Conservation (phyloP, 2,797 vertebrate species). For the Gorsachius magnificus region DNA sequence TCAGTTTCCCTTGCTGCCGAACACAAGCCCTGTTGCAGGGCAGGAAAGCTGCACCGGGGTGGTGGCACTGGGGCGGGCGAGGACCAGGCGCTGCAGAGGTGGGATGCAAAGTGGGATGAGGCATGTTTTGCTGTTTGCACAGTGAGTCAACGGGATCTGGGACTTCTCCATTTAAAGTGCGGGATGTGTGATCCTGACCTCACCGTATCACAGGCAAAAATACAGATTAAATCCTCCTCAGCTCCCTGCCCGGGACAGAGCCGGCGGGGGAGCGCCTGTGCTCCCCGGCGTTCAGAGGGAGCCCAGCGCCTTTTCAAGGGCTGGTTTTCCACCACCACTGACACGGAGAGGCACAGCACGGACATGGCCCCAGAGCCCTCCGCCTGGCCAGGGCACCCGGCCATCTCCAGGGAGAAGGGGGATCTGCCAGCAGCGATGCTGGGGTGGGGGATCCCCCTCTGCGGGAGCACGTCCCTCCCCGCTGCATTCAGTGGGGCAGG, state of each 20-base stretch:
- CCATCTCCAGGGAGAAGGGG: rapidly evolving
- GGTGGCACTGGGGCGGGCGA: not conserved
- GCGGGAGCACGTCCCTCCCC: not conserved
- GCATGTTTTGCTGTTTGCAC: not conserved
- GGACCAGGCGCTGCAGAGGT: rapidly evolving
- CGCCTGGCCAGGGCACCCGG: not conserved
- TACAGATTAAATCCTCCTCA: not conserved
- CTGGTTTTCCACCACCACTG: not conserved
- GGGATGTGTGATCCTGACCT: not conserved
- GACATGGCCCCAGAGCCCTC: rapidly evolving
- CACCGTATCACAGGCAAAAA: not conserved
- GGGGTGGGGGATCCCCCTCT: not conserved
- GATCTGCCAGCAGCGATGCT: not conserved
- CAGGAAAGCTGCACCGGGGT: rapidly evolving
- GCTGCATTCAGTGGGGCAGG: not conserved
- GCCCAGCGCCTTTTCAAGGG: not conserved
- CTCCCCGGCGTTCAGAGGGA: rapidly evolving
- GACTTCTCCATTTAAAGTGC: not conserved
- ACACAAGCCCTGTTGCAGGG: not conserved
- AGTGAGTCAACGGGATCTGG: not conserved
- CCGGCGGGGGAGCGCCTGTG: rapidly evolving
- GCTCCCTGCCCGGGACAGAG: rapidly evolving
- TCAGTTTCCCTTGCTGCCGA: not conserved
- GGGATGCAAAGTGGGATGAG: not conserved
- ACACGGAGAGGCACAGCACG: not conserved